Conservation (phyloP, 92 coral and sea anemone genomes). For the Meandrina meandrites region DNA sequence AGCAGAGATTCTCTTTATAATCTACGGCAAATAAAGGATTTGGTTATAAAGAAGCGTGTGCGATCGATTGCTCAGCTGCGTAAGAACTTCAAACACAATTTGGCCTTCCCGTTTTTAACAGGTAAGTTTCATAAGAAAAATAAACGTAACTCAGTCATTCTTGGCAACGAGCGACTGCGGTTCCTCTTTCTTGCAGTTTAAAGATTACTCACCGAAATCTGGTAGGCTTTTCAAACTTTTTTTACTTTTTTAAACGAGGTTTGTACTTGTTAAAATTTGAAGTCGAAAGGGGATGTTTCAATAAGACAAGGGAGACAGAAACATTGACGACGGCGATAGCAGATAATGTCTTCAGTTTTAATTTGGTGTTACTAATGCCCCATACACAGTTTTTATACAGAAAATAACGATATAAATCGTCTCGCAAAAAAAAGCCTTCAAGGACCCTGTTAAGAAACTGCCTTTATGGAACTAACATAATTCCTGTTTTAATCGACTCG, state of each 20-base stretch:
- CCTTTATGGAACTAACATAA: not conserved
- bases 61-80: conserved; percentile 26
- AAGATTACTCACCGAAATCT: not conserved
- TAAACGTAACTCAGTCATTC: not conserved
- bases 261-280: not conserved
- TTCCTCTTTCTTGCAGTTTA: too few species aligned
- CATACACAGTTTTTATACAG: too few species aligned
- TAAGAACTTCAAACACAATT: conserved; percentile 8
- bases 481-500: not conserved
- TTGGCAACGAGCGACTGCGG: not conserved
- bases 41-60: conserved; percentile 8
- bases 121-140: conserved; percentile 26
- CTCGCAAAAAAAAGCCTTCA: too few species aligned
- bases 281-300: not conserved
- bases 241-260: not conserved
- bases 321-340: not conserved
- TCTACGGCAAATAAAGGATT: conserved; percentile 20
- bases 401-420: too few species aligned
- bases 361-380: too few species aligned
- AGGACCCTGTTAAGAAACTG: too few species aligned
- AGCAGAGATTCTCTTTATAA: conserved; percentile 6
- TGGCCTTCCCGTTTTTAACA: not conserved
- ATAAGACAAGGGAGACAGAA: not conserved
- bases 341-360: too few species aligned
- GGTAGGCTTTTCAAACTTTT: conserved; percentile 1